These are phyloP conservation scores for Mungos mungo DNA, from an alignment of 2,113 vertebrate genomes.

Conservation along the genomic window DNA sequence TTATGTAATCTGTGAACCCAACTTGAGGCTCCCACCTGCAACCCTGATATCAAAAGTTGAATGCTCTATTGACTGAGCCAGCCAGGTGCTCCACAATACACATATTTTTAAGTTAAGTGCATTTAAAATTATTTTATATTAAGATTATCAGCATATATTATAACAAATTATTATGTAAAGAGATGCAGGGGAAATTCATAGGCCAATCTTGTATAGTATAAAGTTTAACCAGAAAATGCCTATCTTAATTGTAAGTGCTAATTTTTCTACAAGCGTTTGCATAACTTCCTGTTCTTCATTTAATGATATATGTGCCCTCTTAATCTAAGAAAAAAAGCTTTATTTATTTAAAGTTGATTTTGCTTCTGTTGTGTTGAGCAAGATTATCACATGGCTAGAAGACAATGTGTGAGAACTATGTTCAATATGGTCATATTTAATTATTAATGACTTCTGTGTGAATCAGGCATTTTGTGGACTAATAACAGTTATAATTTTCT, in stretches of 20 bases:
- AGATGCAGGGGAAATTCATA: not conserved
- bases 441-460: not conserved
- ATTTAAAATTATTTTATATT: not conserved
- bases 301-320: not conserved
- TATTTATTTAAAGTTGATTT: not conserved
- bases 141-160: not conserved
- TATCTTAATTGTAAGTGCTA: not conserved
- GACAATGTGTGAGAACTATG: no score
- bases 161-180: not conserved
- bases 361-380: not conserved
- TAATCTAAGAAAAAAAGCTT: not conserved
- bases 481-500: not conserved
- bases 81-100: no score
- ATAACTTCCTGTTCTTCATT: not conserved
- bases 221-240: not conserved
- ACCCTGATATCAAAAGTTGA: no score
- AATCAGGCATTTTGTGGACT: not conserved
- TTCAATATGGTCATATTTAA: not conserved
- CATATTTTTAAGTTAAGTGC: fast-evolving
- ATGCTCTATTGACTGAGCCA: no score
- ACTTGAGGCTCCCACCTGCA: no score
- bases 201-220: not conserved
- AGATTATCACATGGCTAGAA: not conserved
- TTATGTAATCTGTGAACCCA: no score
- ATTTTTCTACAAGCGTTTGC: not conserved